A percentile compares a stretch with the other conserved stretches of the same genome.
These are phyloP conservation scores for Matsumurasca onukii DNA, from an alignment of 1,140 invertebrate genomes.

Conservation along the genomic window DNA sequence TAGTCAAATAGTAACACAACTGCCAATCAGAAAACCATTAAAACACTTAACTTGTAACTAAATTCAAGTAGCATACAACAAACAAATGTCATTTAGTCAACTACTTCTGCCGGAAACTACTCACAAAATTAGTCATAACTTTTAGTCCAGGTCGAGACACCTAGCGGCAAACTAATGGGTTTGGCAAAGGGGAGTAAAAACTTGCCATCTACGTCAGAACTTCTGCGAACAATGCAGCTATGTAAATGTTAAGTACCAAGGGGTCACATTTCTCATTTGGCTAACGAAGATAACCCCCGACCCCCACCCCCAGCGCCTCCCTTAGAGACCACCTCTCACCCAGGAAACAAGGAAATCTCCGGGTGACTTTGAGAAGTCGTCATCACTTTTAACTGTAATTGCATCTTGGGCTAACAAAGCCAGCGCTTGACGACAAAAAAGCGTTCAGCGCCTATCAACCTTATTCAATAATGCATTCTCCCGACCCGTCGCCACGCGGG, in stretches of 20 bases:
- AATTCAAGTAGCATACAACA: too few relatives aligned
- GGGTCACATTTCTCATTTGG: slow-evolving; percentile 30
- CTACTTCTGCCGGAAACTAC: too few relatives aligned
- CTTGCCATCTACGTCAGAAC: neutral
- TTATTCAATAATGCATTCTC: slow-evolving; percentile 22
- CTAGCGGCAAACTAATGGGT: neutral
- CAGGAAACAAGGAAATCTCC: neutral
- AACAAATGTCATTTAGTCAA: too few relatives aligned
- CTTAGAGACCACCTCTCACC: neutral
- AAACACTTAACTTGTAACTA: too few relatives aligned
- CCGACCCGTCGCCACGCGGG: slow-evolving; percentile 1
- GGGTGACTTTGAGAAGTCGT: slow-evolving; percentile 29
- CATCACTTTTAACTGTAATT: slow-evolving; percentile 34
- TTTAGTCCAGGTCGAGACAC: too few relatives aligned
- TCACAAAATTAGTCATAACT: too few relatives aligned
- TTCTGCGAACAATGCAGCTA: neutral
- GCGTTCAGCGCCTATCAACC: slow-evolving; percentile 19
- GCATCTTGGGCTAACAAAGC: slow-evolving; percentile 27
- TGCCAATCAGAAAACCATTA: too few relatives aligned
- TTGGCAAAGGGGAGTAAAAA: slow-evolving; percentile 14
- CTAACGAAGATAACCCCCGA: slow-evolving; percentile 23
- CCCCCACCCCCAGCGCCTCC: neutral
- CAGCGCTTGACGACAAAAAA: slow-evolving; percentile 4
- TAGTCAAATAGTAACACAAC: too few relatives aligned
- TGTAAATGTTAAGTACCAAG: neutral